These are phyloP conservation scores for Hippoglossus stenolepis DNA, from an alignment of 2,113 vertebrate genomes.

Conservation along the genomic window DNA sequence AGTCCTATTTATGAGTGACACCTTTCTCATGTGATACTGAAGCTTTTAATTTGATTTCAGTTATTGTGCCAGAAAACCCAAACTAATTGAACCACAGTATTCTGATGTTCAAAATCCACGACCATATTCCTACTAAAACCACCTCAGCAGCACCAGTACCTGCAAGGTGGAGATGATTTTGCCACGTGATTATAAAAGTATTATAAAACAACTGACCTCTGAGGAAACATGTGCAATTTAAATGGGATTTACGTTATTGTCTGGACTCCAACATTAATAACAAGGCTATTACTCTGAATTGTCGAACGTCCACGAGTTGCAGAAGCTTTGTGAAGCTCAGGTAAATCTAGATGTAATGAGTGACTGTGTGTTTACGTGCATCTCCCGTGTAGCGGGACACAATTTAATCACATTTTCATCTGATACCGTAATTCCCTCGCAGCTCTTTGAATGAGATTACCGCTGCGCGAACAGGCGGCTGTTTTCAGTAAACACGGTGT, in stretches of 20 bases:
- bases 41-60: too few relatives aligned
- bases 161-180: too few relatives aligned
- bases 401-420: constrained; percentile 66
- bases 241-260: not conserved
- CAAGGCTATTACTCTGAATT: not conserved
- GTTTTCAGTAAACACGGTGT: constrained; percentile 63
- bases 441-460: constrained; percentile 61
- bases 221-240: constrained; percentile 1
- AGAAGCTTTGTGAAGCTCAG: constrained; percentile 4
- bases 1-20: too few relatives aligned
- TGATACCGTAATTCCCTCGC: constrained; percentile 41
- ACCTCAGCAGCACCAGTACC: not conserved
- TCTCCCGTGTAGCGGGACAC: constrained; percentile 2
- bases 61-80: too few relatives aligned
- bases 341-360: not conserved
- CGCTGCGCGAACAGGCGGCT: constrained; percentile 30
- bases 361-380: not conserved
- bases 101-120: too few relatives aligned
- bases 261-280: not conserved
- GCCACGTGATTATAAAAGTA: too few relatives aligned
- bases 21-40: too few relatives aligned
- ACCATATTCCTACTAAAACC: not conserved
- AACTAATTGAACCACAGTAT: too few relatives aligned
- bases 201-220: not conserved
- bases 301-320: not conserved